phyloP scores from a whole-genome alignment of 2,797 vertebrate species.

The Acanthurus lineatus region DNA sequence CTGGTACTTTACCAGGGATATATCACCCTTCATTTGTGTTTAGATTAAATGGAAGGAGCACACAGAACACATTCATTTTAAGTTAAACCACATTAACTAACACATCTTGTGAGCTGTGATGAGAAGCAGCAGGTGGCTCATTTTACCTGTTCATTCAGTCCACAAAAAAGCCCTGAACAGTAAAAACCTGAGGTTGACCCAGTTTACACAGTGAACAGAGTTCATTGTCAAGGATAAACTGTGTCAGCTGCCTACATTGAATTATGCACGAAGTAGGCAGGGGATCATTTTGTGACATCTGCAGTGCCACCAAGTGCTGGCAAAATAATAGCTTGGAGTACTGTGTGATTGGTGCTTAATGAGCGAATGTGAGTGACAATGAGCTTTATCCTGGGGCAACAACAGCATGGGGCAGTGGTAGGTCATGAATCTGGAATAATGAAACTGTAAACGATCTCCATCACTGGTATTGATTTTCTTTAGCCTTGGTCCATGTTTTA shows the following conservation, averaged over 20 bases:
- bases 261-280: constrained; percentile 74
- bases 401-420: constrained; percentile 74
- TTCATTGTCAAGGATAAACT: constrained; percentile 76
- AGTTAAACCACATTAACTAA: neutral
- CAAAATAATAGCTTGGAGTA: constrained; percentile 81
- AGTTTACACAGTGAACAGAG: constrained; percentile 60
- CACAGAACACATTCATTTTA: neutral
- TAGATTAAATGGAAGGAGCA: constrained; percentile 32
- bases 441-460: constrained; percentile 79
- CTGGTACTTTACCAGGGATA: neutral
- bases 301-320: constrained; percentile 77
- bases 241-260: constrained; percentile 71
- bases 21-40: neutral
- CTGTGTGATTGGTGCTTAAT: constrained; percentile 85
- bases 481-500: constrained; percentile 69
- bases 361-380: constrained; percentile 85
- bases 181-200: constrained; percentile 54
- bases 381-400: constrained; percentile 77
- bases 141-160: constrained; percentile 10
- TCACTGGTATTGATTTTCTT: constrained; percentile 80
- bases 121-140: neutral
- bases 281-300: constrained; percentile 80
- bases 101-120: neutral
- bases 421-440: constrained; percentile 83
- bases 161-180: neutral